Conservation (phyloP, 2,888 invertebrate species). For the Chrysomela aeneicollis region DNA sequence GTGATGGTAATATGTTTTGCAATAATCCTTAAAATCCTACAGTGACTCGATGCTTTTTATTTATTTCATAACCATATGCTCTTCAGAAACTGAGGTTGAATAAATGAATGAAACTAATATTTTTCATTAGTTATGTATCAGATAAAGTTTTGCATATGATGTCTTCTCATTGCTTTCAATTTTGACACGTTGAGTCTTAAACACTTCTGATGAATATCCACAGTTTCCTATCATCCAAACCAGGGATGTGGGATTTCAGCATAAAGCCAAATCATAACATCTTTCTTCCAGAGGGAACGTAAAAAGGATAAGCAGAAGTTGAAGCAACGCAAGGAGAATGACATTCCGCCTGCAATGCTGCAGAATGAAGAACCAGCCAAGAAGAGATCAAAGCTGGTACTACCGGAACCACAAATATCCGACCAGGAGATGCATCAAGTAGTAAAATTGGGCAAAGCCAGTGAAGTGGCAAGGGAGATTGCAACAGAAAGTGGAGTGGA, state of each 20-base stretch:
- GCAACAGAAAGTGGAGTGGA: slow-evolving; percentile 80
- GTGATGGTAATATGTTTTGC: too few relatives aligned
- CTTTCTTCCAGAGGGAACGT: slow-evolving; percentile 75
- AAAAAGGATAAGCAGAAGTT: slow-evolving; percentile 95
- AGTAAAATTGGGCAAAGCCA: slow-evolving; percentile 89
- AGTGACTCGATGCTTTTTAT: too few relatives aligned
- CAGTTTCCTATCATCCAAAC: too few relatives aligned
- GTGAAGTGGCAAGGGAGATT: slow-evolving; percentile 89
- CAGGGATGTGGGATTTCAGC: too few relatives aligned
- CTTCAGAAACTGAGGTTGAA: too few relatives aligned
- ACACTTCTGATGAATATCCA: too few relatives aligned
- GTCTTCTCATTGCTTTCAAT: too few relatives aligned
- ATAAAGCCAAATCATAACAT: slow-evolving; percentile 23
- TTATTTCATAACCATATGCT: too few relatives aligned
- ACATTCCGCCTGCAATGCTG: slow-evolving; percentile 89
- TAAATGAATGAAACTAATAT: neutral
- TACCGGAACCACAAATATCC: slow-evolving; percentile 96
- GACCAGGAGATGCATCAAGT: slow-evolving; percentile 92
- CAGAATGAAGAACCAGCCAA: slow-evolving; percentile 88
- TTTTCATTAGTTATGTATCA: too few relatives aligned
- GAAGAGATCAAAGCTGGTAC: slow-evolving; percentile 93
- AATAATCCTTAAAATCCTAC: too few relatives aligned
- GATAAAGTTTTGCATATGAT: too few relatives aligned
- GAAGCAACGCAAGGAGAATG: slow-evolving; percentile 95
- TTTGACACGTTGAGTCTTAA: too few relatives aligned